These are phyloP conservation scores for Xenops minutus DNA, from an alignment of 2,797 vertebrate genomes.

Conservation along the genomic window DNA sequence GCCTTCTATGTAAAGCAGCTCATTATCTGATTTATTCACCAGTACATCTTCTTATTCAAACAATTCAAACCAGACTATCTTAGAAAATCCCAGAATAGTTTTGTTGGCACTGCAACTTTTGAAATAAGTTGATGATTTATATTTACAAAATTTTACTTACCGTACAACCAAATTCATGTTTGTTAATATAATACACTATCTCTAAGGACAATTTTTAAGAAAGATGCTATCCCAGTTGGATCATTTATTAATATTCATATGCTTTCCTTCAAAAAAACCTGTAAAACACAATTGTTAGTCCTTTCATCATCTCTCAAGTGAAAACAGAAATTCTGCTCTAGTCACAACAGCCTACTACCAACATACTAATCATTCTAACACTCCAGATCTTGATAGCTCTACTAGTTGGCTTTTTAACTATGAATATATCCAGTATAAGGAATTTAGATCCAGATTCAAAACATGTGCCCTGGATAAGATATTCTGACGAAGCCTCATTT, in stretches of 20 bases:
- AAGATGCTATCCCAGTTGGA: not conserved
- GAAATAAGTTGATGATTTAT: constrained; percentile 1
- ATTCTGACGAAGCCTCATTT: not conserved
- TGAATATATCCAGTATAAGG: not conserved
- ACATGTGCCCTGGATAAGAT: not conserved
- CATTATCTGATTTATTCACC: constrained; percentile 47
- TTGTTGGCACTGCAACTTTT: not conserved
- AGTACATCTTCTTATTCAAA: constrained; percentile 21
- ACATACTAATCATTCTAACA: not conserved
- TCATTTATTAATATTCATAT: constrained; percentile 23
- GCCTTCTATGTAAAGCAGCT: constrained; percentile 12
- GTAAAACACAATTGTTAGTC: not conserved
- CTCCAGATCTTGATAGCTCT: not conserved
- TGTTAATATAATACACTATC: not conserved
- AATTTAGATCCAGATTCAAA: not conserved
- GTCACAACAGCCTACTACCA: not conserved
- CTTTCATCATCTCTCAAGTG: not conserved
- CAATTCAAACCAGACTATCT: constrained; percentile 5
- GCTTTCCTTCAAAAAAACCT: not conserved
- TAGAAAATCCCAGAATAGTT: constrained; percentile 11
- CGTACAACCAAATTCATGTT: not conserved
- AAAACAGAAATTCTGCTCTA: not conserved
- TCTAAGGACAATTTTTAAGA: constrained; percentile 17
- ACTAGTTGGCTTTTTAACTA: not conserved
- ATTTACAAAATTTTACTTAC: constrained; percentile 20